Evolutionary conservation across 2,888 invertebrate species (phyloP), one percentile per base, ranked within the genome.

Genomic region (Teleogryllus oceanicus): DNA sequence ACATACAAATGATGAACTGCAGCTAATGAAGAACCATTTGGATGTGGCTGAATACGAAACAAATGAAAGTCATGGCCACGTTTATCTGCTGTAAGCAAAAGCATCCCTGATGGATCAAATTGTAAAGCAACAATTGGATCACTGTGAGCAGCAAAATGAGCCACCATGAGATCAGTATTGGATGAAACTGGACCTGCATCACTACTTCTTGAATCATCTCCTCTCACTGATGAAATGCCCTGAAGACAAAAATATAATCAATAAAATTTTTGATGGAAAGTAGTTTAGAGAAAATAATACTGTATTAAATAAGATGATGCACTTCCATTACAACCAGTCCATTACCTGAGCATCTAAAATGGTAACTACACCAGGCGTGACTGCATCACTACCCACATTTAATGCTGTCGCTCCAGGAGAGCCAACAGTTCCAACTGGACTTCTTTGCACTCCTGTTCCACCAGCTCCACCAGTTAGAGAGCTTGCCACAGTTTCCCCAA

Each of bases 61-160:
- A 99, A 91, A 87, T 99, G 95, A 89, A 99, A 99, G 86, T 97
- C 96, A 85, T 98, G 96, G 0, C 98, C 98, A 49, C 95, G 91
- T 83, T 93, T 92, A 87, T 98, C 98, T 0, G 97, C 96, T 1
- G 97, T 97, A 83, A 98, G 89, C 76, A 98, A 89, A 81, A 98
- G 87, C 88, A 95, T 92, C 77, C 98, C 98, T 80, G 95, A 96
- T 77, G 94, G 92, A 87, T 98, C 97, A 87, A 98, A 98, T 85
- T 93, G 91, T 89, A 98, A 90, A 50, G 95, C 94, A 75, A 96
- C 95, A 80, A 98, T 92, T 3, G 97, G 95, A 84, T 96, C 96
- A 2, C 92, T 92, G 87, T 97, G 94, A 83, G 97, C 94, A 84
- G 94, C 89, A 88, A 96, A 96, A 87, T 97, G 96, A 75, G 96